Evolutionary conservation across 2,888 invertebrate genomes (phyloP).

Genomic region (Ptychoptera albimana): DNA sequence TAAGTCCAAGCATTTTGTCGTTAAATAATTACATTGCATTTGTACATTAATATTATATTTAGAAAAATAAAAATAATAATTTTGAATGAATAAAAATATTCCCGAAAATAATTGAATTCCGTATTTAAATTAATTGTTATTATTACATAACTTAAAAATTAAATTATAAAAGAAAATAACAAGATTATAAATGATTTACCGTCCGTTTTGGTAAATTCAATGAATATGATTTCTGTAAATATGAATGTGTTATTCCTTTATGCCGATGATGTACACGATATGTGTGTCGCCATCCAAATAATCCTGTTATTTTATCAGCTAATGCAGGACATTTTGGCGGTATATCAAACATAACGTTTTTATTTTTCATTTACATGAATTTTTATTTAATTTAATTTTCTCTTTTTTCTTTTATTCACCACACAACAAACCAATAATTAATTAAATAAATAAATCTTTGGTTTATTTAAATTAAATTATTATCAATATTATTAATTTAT

Average conservation of each 20-base stretch:
- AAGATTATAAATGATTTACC: too few relatives aligned
- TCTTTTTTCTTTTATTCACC: too few relatives aligned
- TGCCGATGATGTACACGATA: constrained; percentile 66
- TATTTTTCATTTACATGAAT: constrained; percentile 4
- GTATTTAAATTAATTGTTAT: too few relatives aligned
- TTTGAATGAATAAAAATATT: too few relatives aligned
- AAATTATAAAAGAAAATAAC: too few relatives aligned
- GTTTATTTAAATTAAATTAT: not conserved
- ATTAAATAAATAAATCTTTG: not conserved
- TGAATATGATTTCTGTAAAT: constrained; percentile 30
- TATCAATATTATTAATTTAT: too few relatives aligned
- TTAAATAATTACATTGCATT: too few relatives aligned
- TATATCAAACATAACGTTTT: constrained; percentile 37
- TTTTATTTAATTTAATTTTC: constrained; percentile 6
- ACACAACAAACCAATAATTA: not conserved
- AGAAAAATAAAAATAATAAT: too few relatives aligned
- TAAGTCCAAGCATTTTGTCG: too few relatives aligned
- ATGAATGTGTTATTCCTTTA: constrained; percentile 35
- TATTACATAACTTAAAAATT: too few relatives aligned
- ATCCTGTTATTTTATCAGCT: constrained; percentile 57
- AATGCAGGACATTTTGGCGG: constrained; percentile 57
- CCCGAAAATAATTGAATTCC: too few relatives aligned
- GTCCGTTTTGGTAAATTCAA: constrained; percentile 21
- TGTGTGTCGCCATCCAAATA: constrained; percentile 67
- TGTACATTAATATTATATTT: too few relatives aligned